Base-by-base conservation (phyloP, 2,888 invertebrate genomes). In the Silvanus unidentatus region DNA sequence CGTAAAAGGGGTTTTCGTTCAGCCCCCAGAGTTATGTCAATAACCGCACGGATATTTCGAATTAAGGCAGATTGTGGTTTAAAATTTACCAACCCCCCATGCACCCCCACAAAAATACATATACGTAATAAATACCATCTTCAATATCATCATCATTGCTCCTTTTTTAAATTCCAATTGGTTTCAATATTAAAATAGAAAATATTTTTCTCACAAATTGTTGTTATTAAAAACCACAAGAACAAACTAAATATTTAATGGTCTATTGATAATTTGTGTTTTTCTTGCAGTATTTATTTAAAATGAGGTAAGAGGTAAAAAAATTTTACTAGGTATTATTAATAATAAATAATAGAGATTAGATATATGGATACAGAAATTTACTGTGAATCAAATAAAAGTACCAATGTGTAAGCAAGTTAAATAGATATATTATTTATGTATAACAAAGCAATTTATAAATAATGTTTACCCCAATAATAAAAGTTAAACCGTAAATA, bases 11-110 rank as follows among this genome's bases (percentile, higher is more conserved):
- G 57, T 56, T 55, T 45, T 48, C 48, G 47, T 52, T 39, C 54
- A 54, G 52, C 54, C 53, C 52, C 52, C 60, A 59, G 63, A 64
- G 67, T 70, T 69, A 70, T 71, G 69, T 71, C 71, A 71, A 71
- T 71, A 71, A 70, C 68, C 63, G 58, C 66, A 65, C 65, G 65
- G 66, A 69, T 70, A 69, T 69, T 68, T 61, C 63, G 68, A 69
- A 70, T 71, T 70, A 70, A 69, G 69, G 67, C 68, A 70, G 66
- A 66, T 66, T 68, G 65, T 62, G 64, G 64, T 54, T 53, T 57
- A 51, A 59, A 59, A 56, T 57, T 55, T 54, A 54, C 50, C 55
- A 22, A 22, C 22, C 22, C 22, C 22, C 22, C n/a, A n/a, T n/a
- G n/a, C n/a, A n/a, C 4, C 22, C 22, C 3, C 8, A 22, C 4